Evolutionary conservation across 2,888 invertebrate genomes (phyloP).

Genomic region (Lithodes maja): DNA sequence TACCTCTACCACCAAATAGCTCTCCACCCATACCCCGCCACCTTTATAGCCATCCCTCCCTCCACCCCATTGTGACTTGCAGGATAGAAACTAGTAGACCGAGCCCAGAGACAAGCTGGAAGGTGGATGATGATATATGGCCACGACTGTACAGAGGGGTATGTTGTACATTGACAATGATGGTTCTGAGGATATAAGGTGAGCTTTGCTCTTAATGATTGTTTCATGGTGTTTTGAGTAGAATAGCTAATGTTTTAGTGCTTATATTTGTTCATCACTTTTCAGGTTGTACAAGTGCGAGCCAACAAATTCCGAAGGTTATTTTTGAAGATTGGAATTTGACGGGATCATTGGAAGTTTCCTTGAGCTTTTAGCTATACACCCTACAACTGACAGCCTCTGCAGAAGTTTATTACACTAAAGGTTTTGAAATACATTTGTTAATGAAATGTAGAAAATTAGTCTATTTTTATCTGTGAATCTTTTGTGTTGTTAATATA

Average conservation of each 20-base stretch:
- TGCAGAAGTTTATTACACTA: not conserved
- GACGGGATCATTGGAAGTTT: not conserved
- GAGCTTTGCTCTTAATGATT: too few species aligned
- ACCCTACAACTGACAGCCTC: not conserved
- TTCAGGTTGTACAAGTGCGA: not conserved
- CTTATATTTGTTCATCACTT: not conserved
- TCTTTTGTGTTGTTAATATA: not conserved
- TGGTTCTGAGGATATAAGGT: too few species aligned
- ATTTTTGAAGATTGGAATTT: not conserved
- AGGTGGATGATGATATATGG: too few species aligned
- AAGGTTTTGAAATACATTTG: not conserved
- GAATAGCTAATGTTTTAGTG: not conserved
- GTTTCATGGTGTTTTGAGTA: not conserved
- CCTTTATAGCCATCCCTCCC: too few species aligned
- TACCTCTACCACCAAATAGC: too few species aligned
- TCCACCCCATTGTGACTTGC: too few species aligned
- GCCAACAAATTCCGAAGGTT: not conserved
- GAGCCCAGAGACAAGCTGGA: too few species aligned
- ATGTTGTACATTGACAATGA: too few species aligned
- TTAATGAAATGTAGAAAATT: not conserved
- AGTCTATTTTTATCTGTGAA: not conserved
- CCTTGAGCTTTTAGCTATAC: not conserved
- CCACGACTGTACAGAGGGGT: too few species aligned
- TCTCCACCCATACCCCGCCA: too few species aligned
- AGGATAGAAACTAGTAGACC: too few species aligned